phyloP scores from a whole-genome alignment of 2,113 vertebrate genomes.

The Penelope pileata region DNA sequence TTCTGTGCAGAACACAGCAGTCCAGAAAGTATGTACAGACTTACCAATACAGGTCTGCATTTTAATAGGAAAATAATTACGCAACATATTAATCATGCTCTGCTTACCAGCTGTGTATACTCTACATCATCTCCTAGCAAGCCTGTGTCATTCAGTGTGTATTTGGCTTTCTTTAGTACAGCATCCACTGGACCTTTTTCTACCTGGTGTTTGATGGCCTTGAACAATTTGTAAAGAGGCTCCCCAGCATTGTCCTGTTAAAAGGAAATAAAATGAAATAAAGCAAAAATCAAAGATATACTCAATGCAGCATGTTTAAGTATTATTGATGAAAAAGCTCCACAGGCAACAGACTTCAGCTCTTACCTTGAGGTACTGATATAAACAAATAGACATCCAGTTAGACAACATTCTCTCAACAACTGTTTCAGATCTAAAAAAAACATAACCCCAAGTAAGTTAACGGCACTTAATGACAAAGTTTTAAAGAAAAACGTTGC shows the following conservation, averaged over 20 bases:
- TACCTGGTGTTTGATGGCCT: slow-evolving; percentile 96
- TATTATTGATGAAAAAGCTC: background rate
- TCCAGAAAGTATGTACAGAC: background rate
- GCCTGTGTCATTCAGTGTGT: slow-evolving; percentile 95
- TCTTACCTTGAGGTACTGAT: slow-evolving; percentile 94
- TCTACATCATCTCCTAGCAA: slow-evolving; percentile 95
- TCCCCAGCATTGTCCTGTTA: slow-evolving; percentile 92
- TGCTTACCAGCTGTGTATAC: slow-evolving; percentile 87
- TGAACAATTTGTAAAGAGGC: slow-evolving; percentile 94
- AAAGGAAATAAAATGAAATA: background rate
- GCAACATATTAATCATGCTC: background rate
- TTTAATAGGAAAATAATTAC: background rate
- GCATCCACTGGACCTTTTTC: slow-evolving; percentile 97
- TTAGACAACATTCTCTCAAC: slow-evolving; percentile 99
- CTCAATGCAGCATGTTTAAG: background rate
- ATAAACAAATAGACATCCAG: slow-evolving; percentile 99
- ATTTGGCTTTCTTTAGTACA: slow-evolving; percentile 94
- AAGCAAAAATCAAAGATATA: background rate
- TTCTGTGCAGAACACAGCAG: background rate
- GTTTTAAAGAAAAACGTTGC: background rate
- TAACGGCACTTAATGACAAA: background rate
- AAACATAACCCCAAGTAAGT: background rate
- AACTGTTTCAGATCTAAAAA: slow-evolving; percentile 92
- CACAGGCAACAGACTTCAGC: background rate
- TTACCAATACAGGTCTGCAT: background rate